Percentiles rank a stretch among this genome's conserved stretches.
Conservation (phyloP, 2,888 invertebrate species). For the Ischnus inquisitorius region DNA sequence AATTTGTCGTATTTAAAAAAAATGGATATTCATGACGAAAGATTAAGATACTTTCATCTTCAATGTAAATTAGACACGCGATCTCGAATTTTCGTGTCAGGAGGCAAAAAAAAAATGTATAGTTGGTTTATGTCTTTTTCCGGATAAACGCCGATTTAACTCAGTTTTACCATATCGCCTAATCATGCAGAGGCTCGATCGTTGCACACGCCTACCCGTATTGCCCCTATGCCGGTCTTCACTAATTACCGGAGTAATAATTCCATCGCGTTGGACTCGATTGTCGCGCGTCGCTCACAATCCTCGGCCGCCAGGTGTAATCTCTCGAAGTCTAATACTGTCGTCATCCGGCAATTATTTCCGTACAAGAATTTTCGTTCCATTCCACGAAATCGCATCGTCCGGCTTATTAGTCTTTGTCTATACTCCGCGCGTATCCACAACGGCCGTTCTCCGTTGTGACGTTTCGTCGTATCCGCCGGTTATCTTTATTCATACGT, state of each 20-base stretch:
- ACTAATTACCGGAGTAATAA: not conserved
- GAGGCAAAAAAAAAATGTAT: too few species aligned
- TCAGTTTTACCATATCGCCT: too few species aligned
- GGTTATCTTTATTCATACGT: constrained; percentile 37
- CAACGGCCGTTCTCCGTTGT: not conserved
- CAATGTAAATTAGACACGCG: too few species aligned
- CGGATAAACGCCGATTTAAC: too few species aligned
- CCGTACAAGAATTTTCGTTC: not conserved
- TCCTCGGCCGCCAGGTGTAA: constrained; percentile 11
- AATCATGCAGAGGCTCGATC: not conserved
- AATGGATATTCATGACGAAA: too few species aligned
- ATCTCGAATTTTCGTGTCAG: too few species aligned
- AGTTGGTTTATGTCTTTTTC: too few species aligned
- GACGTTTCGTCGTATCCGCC: not conserved
- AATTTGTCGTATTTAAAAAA: too few species aligned
- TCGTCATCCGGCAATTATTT: constrained; percentile 13
- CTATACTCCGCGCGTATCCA: not conserved
- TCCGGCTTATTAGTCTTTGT: constrained; percentile 22
- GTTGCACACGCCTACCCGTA: not conserved
- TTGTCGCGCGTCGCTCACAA: not conserved
- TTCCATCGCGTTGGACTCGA: not conserved
- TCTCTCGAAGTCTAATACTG: not conserved
- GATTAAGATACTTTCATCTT: too few species aligned
- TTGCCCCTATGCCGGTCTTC: not conserved
- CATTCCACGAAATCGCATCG: constrained; percentile 9